phyloP scores from a whole-genome alignment of 2,113 vertebrate genomes.

The Thinocorus orbignyianus region DNA sequence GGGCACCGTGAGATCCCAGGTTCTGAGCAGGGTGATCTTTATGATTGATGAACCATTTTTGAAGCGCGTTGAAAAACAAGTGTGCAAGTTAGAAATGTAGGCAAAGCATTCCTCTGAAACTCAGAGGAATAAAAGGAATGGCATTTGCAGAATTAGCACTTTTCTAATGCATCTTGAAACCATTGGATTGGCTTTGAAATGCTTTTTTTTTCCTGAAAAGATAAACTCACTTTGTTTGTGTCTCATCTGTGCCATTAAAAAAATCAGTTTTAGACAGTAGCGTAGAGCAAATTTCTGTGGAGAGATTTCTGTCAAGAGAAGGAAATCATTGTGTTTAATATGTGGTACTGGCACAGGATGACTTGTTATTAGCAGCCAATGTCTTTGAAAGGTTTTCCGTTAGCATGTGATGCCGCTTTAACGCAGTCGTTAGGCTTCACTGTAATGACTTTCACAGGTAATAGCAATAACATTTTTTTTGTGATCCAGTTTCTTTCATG shows the following conservation, averaged over 20 bases:
- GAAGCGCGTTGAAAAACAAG: neutral
- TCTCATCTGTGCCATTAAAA: neutral
- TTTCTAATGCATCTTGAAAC: neutral
- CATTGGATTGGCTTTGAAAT: neutral
- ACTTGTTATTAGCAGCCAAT: neutral
- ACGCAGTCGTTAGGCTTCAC: neutral
- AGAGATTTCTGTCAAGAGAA: neutral
- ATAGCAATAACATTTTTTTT: neutral
- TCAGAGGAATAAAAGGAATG: neutral
- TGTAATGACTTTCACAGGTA: conserved; percentile 25
- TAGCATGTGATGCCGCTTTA: neutral
- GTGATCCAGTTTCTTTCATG: neutral
- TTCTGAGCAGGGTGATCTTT: neutral
- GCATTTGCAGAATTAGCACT: neutral
- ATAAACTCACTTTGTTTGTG: neutral
- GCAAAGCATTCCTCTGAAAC: neutral
- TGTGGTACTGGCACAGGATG: conserved; percentile 4
- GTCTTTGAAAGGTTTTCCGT: neutral
- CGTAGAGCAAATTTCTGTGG: neutral
- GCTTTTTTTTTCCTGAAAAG: neutral
- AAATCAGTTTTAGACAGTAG: neutral
- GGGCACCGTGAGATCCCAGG: neutral
- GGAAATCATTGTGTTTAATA: conserved; percentile 28
- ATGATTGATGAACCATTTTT: neutral
- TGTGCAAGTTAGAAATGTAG: neutral